Conservation (phyloP, 1,140 invertebrate species). For the Zaprionus vittiger region DNA sequence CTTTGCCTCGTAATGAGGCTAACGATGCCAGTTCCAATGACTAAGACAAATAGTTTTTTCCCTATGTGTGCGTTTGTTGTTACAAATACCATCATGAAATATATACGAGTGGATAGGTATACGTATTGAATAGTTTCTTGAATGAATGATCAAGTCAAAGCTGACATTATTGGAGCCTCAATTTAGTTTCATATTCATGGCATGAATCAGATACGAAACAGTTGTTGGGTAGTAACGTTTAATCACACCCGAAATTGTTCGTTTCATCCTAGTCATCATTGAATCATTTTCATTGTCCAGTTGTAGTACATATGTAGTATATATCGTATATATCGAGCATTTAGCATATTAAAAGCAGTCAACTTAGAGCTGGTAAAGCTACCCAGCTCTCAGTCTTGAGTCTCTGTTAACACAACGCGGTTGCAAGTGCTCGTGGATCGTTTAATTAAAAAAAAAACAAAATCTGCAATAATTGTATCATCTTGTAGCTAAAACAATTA, state of each 20-base stretch:
- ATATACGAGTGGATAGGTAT: slow-evolving; percentile 39
- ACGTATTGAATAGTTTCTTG: too few species aligned
- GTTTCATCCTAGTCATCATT: background rate
- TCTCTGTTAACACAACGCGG: background rate
- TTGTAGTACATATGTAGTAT: background rate
- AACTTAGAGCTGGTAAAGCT: background rate
- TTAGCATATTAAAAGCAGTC: background rate
- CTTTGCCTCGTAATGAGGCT: slow-evolving; percentile 50
- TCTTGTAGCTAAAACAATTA: background rate
- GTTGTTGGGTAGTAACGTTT: background rate
- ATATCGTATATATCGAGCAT: background rate
- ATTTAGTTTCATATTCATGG: slow-evolving; percentile 16
- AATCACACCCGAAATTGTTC: background rate
- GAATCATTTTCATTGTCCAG: background rate
- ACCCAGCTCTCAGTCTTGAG: background rate
- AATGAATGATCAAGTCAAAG: background rate
- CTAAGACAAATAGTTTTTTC: slow-evolving; percentile 63
- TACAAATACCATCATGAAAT: slow-evolving; percentile 66
- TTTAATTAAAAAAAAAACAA: background rate
- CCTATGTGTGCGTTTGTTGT: slow-evolving; percentile 16
- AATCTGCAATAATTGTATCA: background rate
- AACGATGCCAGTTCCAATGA: slow-evolving; percentile 41
- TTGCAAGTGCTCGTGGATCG: background rate
- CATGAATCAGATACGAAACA: background rate
- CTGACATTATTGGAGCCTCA: background rate